Base-by-base conservation (phyloP, 2,888 invertebrate species). In the Cephus nigrinus region DNA sequence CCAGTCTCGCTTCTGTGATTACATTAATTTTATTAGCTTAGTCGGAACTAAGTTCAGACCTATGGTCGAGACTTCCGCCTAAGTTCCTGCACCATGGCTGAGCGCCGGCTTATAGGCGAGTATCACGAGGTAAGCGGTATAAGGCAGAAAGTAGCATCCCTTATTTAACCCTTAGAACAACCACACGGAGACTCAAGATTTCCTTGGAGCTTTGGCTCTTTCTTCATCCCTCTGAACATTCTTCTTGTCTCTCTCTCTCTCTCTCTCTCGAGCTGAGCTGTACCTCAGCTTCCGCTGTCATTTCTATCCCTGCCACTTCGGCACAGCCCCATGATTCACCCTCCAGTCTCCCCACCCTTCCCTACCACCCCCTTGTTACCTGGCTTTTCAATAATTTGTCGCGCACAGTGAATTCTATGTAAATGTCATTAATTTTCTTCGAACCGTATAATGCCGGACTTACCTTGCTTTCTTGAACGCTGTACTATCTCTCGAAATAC, bases 11-110 rank as follows among this genome's bases (percentile, higher is more conserved):
- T 71, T 31, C 23, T 33, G 71, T 71, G 71, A 71, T 71, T 71
- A 71, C 33, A 33, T 71, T 71, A 33, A 71, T 71, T 71, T 33
- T 31, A 71, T 71, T 71, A 33, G 71, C 31, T 71, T 71, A 71
- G 33, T 15, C 71, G 32, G 9, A 71, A 71, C 71, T 33, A 33
- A 71, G 71, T 71, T 71, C 33, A 71, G 71, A 23, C 9, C 55
- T 55, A 23, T 55, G 23, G 55, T 5, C 55, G 23, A 23, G 55
- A 55, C 23, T 55, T 55, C 23, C 23, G 55, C 55, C 23, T 23
- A 55, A 55, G 55, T 55, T 55, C 23, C 23, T 55, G 23, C 55
- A 55, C 55, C 55, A 23, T 9, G 23, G 23, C 23, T 55, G 40
- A 23, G 40, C 40, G 40, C 15, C 40, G 40, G 15, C 40, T 40